Base-by-base conservation (phyloP, 2,888 invertebrate genomes). In the Liodrosophila aerea region DNA sequence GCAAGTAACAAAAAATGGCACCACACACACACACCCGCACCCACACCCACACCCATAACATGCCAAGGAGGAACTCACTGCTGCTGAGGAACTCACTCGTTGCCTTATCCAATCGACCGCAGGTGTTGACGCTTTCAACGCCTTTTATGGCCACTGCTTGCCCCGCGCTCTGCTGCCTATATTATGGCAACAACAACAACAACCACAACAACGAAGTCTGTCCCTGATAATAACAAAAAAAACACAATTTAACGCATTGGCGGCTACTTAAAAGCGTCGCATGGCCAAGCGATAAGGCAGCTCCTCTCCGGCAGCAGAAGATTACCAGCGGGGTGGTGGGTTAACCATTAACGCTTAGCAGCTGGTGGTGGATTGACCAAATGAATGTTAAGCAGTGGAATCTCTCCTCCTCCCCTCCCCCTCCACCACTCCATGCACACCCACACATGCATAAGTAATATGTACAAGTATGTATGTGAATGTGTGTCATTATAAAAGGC, bases 191-290 rank as follows among this genome's bases (percentile, higher is more conserved):
- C 41, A 54, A 50, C 34, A 72, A 52, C 41, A 47, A 43, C 31
- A 63, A 52, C 22, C 52, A 18, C 41, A 51, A 56, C 41, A 62
- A 62, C 30, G 45, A 43, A 47, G 40, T 27, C 56, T 61, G 60
- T 61, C 63, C 47, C 73, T 80, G 77, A 80, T 83, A 78, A 83
- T 76, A 73, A 75, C 76, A 68, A 72, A 76, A 73, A n/a, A 22
- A 22, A 22, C 64, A 80, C 84, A 83, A 73, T 78, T 78, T 78
- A 78, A 83, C 77, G 77, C 84, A 76, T 78, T 78, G 84, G 84
- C 77, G 77, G 77, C 77, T 83, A 78, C 77, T 78, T 83, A 78
- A 83, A 78, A 73, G 84, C 76, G 77, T 83, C 84, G 74, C 84
- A 83, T 83, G 81, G 74, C 64, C 84, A 40, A 41, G 63, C 76